These are phyloP conservation scores for Gulo gulo DNA, from an alignment of 2,113 vertebrate genomes.

Conservation along the genomic window DNA sequence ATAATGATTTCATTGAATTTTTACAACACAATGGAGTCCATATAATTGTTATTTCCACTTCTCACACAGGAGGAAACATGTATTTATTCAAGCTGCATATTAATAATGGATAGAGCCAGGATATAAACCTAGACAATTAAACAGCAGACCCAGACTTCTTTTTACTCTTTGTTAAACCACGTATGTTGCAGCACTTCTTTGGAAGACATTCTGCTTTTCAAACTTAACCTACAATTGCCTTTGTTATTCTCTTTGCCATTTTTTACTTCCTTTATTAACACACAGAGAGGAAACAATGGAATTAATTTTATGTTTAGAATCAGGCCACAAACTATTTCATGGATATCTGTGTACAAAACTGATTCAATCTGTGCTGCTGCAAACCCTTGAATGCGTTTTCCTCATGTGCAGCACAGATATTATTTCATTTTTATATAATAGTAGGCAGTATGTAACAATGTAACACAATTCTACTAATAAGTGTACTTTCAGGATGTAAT, in stretches of 20 bases:
- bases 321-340: background rate
- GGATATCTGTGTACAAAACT: background rate
- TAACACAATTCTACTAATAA: background rate
- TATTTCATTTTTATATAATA: background rate
- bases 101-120: background rate
- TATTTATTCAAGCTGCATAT: background rate
- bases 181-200: background rate
- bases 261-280: background rate
- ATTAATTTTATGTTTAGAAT: background rate
- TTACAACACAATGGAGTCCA: background rate
- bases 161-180: background rate
- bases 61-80: background rate
- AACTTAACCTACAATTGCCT: background rate
- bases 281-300: background rate
- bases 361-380: background rate
- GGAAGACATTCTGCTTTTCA: background rate
- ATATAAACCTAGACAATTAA: background rate
- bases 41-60: background rate
- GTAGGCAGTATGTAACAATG: background rate
- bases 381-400: background rate
- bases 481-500: background rate
- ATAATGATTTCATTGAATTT: background rate
- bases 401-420: background rate
- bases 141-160: background rate
- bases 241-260: background rate